phyloP scores from a whole-genome alignment of 1,140 invertebrate genomes.

The Chelonus insularis region DNA sequence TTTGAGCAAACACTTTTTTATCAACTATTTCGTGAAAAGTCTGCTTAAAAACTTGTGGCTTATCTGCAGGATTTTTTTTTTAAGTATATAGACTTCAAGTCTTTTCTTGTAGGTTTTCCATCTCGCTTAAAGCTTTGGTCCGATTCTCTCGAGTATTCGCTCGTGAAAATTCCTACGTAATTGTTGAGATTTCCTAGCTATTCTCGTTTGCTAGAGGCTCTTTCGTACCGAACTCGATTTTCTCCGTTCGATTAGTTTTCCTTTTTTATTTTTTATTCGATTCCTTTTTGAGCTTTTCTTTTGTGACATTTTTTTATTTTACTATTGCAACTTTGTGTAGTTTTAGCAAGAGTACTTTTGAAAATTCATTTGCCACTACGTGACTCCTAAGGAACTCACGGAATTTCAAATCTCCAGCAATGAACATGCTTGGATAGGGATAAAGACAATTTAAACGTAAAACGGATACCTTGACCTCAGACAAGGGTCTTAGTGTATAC shows the following conservation, averaged over 20 bases:
- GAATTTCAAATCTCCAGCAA: slow-evolving; percentile 22
- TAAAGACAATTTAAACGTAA: slow-evolving; percentile 17
- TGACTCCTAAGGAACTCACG: slow-evolving; percentile 20
- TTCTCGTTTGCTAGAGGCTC: slow-evolving; percentile 14
- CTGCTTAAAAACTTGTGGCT: too few species aligned
- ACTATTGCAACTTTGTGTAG: not conserved
- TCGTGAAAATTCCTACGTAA: slow-evolving; percentile 16
- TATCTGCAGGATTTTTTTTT: too few species aligned
- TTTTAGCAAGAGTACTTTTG: slow-evolving; percentile 12
- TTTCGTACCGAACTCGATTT: too few species aligned
- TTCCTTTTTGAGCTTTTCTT: not conserved
- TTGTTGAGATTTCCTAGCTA: slow-evolving; percentile 5
- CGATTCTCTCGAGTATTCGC: not conserved
- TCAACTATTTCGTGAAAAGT: too few species aligned
- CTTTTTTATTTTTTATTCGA: slow-evolving; percentile 5
- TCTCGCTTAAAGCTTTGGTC: not conserved
- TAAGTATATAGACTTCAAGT: not conserved
- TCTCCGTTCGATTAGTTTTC: too few species aligned
- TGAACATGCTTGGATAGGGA: slow-evolving; percentile 6
- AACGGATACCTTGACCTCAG: slow-evolving; percentile 20
- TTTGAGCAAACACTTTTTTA: too few species aligned
- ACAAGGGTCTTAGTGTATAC: not conserved
- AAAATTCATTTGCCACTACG: slow-evolving; percentile 26
- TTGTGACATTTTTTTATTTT: slow-evolving; percentile 2
- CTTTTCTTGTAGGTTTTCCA: not conserved